Evolutionary conservation across 2,888 invertebrate genomes (phyloP), one percentile per base, ranked within the genome.

Genomic region (Cantharis rustica): DNA sequence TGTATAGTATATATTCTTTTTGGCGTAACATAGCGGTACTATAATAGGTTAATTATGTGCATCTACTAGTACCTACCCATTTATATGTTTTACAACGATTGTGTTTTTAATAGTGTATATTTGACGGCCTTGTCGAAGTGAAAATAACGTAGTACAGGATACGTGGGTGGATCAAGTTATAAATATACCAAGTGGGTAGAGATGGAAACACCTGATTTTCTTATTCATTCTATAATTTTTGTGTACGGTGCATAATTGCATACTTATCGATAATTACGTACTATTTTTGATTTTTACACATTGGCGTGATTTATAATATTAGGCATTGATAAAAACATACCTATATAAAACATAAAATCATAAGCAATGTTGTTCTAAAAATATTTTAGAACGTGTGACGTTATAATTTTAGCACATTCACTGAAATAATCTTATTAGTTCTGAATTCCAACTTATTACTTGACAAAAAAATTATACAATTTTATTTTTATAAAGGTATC

Each of bases 151-250:
- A 26, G 81, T 82, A 81, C 81, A 80, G 77, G 81, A 81, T 83
- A 83, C 84, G 86, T 86, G 83, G 86, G 86, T 78, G 78, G 76
- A 71, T 64, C 63, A 72, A 74, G 79, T 79, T 79, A 80, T 77
- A 81, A 81, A 81, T 81, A 81, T 73, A 2, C 16, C 2, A 68
- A 74, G 82, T 83, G 82, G 84, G 81, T 81, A 81, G 82, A 77
- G 81, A 84, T 81, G 81, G 79, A 81, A 85, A 86, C 86, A 86
- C 86, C 86, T 86, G 85, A 86, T 85, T 82, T 77, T 79, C 77
- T 71, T 20, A 66, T 23, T 26, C 63, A 61, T 20, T 23, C 47
- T n/a, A n/a, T 71, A 72, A 71, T 79, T 79, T 80, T 78, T 80
- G 75, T 7, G 7, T 47, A n/a, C 7, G 4, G 4, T 47, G n/a